A percentile compares a stretch with the other conserved stretches of the same genome.
Evolutionary conservation across 2,113 vertebrate genomes (phyloP).

Genomic region (Etheostoma cragini): DNA sequence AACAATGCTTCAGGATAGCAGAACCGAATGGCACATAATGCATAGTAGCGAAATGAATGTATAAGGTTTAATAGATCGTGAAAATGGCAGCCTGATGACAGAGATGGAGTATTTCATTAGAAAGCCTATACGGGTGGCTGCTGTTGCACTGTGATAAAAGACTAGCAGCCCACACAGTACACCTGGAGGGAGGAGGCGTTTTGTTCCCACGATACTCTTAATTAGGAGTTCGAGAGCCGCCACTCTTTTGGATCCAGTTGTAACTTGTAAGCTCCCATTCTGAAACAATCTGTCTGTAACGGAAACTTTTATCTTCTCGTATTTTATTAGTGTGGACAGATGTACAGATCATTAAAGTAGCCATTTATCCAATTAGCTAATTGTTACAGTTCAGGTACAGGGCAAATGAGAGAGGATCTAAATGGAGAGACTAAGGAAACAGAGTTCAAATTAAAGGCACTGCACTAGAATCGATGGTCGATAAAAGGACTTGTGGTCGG

Average conservation of each 20-base stretch:
- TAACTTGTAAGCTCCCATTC: background rate
- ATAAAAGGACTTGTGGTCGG: background rate
- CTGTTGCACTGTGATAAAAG: slow-evolving; percentile 56
- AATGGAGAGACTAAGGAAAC: background rate
- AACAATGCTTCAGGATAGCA: slow-evolving; percentile 61
- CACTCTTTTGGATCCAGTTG: slow-evolving; percentile 19
- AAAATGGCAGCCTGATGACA: slow-evolving; percentile 71
- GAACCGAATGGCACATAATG: slow-evolving; percentile 63
- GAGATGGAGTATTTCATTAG: slow-evolving; percentile 80
- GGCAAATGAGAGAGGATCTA: background rate
- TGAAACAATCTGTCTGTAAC: background rate
- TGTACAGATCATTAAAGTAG: slow-evolving; percentile 5
- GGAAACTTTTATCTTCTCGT: background rate
- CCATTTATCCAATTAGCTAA: slow-evolving; percentile 20
- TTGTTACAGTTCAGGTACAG: slow-evolving; percentile 2
- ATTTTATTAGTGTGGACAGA: background rate
- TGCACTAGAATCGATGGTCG: background rate
- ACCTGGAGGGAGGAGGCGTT: slow-evolving; percentile 63
- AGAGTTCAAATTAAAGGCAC: slow-evolving; percentile 9
- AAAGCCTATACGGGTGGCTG: slow-evolving; percentile 54
- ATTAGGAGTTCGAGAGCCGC: slow-evolving; percentile 33
- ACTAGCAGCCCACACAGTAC: slow-evolving; percentile 46
- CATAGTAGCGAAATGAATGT: slow-evolving; percentile 61
- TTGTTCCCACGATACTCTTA: slow-evolving; percentile 43
- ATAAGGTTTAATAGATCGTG: slow-evolving; percentile 74